Conservation (phyloP, 2,888 invertebrate genomes). For the Odontothrips loti region DNA sequence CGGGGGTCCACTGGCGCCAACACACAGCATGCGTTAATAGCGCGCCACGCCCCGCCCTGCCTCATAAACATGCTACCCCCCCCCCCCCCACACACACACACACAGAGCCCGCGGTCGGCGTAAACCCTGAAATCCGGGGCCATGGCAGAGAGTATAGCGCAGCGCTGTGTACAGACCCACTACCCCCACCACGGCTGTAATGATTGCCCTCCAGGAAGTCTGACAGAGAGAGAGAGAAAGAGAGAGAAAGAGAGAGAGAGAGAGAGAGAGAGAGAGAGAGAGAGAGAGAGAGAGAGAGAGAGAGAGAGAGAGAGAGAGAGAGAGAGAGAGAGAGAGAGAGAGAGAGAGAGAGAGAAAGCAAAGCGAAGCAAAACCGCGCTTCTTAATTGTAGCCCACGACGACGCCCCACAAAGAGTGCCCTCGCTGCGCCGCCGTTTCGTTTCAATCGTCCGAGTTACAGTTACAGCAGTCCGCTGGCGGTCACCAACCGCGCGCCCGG, state of each 20-base stretch:
- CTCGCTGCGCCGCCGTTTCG: neutral
- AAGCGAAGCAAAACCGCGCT: neutral
- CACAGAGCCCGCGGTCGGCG: neutral
- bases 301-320: neutral
- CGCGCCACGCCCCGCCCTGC: neutral
- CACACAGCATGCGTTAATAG: conserved; percentile 26
- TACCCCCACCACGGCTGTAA: too few species aligned
- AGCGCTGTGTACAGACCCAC: too few species aligned
- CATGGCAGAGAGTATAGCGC: neutral
- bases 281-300: neutral
- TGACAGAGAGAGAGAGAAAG: too few species aligned
- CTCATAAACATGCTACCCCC: neutral
- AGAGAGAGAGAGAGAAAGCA: neutral
- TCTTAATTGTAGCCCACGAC: neutral
- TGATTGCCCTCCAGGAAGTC: too few species aligned
- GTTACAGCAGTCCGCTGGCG: too few species aligned
- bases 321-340: neutral
- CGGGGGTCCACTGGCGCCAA: neutral
- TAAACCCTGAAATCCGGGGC: conserved; percentile 14
- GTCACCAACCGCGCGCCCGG: too few species aligned
- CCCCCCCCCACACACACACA: neutral
- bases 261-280: neutral
- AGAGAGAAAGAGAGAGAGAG: too few species aligned
- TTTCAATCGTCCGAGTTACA: too few species aligned
- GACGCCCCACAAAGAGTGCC: too few species aligned